Base-by-base conservation (phyloP, 1,140 invertebrate genomes). In the Cydia strobilella region DNA sequence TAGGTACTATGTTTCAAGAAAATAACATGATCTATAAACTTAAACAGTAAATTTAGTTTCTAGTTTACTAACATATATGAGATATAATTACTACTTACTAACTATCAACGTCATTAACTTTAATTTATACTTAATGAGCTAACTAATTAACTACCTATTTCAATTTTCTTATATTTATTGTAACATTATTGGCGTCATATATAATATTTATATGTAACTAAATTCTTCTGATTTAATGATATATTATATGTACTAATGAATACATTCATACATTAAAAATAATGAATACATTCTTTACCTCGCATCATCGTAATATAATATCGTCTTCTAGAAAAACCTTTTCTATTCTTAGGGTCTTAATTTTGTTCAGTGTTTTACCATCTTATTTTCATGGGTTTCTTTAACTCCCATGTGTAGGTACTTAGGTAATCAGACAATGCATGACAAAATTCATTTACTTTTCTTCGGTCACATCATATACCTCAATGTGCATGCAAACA, bases 201-300 rank as follows among this genome's bases (percentile, higher is more conserved):
- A 7, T 18, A 1, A 20, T 59, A 59, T 20, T 59, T 7, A 59
- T 23, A 23, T 51, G 48, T 59, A 59, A 23, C 18, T 59, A 59
- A 7, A 18, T 23, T 59, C 6, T 20, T 59, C 5, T 59, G 3
- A 23, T 59, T 23, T 23, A 1, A 59, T 59, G 6, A 1, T 59
- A 23, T 54, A 59, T 59, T 23, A 51, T 54, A 54, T 18, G 42
- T 45, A 51, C 48, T 51, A 51, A 51, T n/a, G n/a, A n/a, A n/a
- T n/a, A n/a, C n/a, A 51, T 51, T 3, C 18, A n/a, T 51, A 1
- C 18, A 20, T 69, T 69, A 15, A 7, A 45, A 82, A 85, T 88
- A 88, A 90, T 90, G 88, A 90, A 90, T 90, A 90, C 88, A 90
- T 90, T 90, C 74, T 87, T 87, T 88, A 86, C 79, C 72, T 23